Percentiles rank a stretch among this genome's conserved stretches.
phyloP scores from a whole-genome alignment of 2,797 vertebrate genomes.

The Peromyscus nudipes region DNA sequence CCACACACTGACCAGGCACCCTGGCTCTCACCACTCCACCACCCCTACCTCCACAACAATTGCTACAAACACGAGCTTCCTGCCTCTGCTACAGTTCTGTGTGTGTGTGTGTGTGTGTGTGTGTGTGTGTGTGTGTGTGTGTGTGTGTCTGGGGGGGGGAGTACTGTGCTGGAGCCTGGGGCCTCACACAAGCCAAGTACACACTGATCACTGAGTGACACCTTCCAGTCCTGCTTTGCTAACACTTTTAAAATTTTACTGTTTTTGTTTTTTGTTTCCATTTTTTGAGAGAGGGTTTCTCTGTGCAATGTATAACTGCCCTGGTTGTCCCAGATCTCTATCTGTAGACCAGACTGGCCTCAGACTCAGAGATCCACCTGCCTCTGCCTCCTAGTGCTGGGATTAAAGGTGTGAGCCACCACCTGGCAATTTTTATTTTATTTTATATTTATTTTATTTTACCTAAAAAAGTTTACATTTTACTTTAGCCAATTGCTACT shows the following conservation, averaged over 20 bases:
- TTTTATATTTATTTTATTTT: not conserved
- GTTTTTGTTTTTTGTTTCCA: not conserved
- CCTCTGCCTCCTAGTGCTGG: not conserved
- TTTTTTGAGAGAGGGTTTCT: not conserved
- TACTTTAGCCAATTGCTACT: not conserved
- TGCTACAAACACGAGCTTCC: not conserved
- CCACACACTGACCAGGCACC: not conserved
- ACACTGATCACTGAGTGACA: not conserved
- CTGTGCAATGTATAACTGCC: not conserved
- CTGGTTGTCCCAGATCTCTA: not conserved
- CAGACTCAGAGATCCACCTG: not conserved
- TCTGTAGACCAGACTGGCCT: not conserved
- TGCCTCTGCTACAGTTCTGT: not conserved
- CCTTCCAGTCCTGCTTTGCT: not conserved
- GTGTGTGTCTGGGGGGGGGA: accelerated
- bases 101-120: not conserved
- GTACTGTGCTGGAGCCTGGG: too few species aligned
- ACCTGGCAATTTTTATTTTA: not conserved
- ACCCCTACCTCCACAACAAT: not conserved
- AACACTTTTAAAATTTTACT: not conserved
- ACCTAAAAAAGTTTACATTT: not conserved
- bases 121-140: not conserved
- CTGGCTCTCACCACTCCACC: not conserved
- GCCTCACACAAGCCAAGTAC: not conserved
- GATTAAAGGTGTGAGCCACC: not conserved